Percentiles rank a stretch among this genome's conserved stretches.
phyloP scores from a whole-genome alignment of 53 echinoderm and acorn worm genomes.

The Arbacia lixula region DNA sequence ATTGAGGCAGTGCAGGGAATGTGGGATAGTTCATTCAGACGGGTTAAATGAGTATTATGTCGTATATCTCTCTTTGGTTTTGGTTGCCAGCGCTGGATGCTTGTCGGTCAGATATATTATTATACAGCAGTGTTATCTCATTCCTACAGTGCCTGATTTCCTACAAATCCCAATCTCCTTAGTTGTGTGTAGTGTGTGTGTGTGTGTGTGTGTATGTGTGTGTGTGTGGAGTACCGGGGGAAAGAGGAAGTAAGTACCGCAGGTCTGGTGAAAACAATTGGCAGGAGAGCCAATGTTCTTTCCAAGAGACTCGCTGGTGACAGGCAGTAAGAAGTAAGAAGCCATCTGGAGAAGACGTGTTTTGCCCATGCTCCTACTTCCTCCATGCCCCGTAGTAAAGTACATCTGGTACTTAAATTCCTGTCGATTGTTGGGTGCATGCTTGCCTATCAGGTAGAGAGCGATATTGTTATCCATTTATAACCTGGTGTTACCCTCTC shows the following conservation, averaged over 20 bases:
- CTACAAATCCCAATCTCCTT: slow-evolving; percentile 42
- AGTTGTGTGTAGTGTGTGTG: no score
- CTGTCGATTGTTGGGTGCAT: slow-evolving; percentile 45
- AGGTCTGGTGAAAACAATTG: slow-evolving; percentile 44
- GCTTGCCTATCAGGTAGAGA: slow-evolving; percentile 38
- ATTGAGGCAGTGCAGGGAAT: slow-evolving; percentile 21
- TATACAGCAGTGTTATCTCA: slow-evolving; percentile 42
- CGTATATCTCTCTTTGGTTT: slow-evolving; percentile 55
- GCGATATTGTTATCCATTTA: slow-evolving; percentile 40
- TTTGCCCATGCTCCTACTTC: slow-evolving; percentile 13
- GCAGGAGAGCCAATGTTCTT: slow-evolving; percentile 37
- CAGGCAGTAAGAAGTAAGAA: slow-evolving; percentile 46
- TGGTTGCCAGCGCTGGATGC: slow-evolving; percentile 51
- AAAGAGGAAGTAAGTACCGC: slow-evolving; percentile 53
- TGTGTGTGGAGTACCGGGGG: slow-evolving; percentile 34
- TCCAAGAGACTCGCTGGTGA: slow-evolving; percentile 45
- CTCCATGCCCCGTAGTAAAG: slow-evolving; percentile 30
- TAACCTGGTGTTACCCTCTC: slow-evolving; percentile 25
- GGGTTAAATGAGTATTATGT: slow-evolving; percentile 49
- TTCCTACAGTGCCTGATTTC: slow-evolving; percentile 29
- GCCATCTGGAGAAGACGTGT: slow-evolving; percentile 45
- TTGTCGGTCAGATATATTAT: slow-evolving; percentile 35
- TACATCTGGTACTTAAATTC: slow-evolving; percentile 55
- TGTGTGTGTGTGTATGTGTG: no score
- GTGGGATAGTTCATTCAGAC: slow-evolving; percentile 39